Percentiles rank a stretch among this genome's conserved stretches.
These are phyloP conservation scores for Hozukius guyotensis DNA, from an alignment of 2,797 vertebrate species.

Conservation along the genomic window DNA sequence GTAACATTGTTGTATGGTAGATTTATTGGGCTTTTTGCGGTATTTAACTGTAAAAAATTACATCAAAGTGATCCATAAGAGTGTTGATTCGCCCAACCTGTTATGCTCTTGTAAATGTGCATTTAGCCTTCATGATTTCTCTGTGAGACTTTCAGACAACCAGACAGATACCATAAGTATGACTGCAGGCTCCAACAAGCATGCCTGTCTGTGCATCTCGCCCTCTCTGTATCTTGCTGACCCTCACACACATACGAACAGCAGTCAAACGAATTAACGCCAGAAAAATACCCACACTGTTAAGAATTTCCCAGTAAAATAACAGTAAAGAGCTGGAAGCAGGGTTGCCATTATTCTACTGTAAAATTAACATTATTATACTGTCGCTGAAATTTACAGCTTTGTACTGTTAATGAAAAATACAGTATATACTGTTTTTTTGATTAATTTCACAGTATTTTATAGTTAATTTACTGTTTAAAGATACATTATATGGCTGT, in stretches of 20 bases:
- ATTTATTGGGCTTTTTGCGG: background rate
- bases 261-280: conserved; percentile 19
- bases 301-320: too few species aligned
- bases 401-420: too few species aligned
- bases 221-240: background rate
- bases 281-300: background rate
- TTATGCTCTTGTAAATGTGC: background rate
- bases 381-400: too few species aligned
- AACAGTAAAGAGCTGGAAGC: too few species aligned
- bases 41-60: background rate
- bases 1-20: background rate
- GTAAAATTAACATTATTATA: too few species aligned
- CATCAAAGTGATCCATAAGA: background rate
- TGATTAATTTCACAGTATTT: too few species aligned
- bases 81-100: background rate
- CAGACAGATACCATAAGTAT: background rate
- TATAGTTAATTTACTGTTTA: too few species aligned
- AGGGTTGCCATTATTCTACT: too few species aligned
- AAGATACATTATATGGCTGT: too few species aligned
- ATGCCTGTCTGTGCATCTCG: background rate
- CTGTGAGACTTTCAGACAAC: background rate
- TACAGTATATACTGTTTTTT: too few species aligned
- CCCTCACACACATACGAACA: background rate
- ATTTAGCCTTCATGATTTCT: background rate
- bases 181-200: background rate